Conservation (phyloP, 2,113 vertebrate species). For the Grantiella picta region DNA sequence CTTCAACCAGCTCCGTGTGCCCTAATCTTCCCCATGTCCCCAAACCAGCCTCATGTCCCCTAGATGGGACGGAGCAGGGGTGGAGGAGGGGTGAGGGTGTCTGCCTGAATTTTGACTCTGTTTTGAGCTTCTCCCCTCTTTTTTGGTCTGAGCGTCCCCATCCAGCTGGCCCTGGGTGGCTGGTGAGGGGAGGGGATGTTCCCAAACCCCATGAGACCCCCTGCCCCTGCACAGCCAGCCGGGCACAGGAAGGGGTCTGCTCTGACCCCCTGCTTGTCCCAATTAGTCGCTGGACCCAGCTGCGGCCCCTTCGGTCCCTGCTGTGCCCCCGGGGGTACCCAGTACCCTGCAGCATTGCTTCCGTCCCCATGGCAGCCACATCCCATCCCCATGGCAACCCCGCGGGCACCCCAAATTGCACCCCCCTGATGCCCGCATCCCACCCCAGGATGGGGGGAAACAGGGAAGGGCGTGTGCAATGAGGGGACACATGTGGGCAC, state of each 20-base stretch:
- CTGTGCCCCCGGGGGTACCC: background rate
- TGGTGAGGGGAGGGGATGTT: background rate
- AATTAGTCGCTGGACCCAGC: constrained; percentile 17
- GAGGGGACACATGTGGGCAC: fast-evolving
- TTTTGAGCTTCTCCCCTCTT: background rate
- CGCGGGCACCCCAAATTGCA: background rate
- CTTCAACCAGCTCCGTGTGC: fast-evolving
- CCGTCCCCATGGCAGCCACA: background rate
- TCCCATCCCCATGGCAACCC: constrained; percentile 2
- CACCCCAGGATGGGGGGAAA: fast-evolving
- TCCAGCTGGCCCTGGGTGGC: background rate
- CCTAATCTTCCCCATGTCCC: background rate
- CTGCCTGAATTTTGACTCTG: background rate
- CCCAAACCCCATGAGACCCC: background rate
- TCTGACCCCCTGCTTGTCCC: background rate
- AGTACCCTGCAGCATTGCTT: background rate
- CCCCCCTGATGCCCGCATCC: fast-evolving
- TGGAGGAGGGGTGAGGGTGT: background rate
- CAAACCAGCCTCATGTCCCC: background rate
- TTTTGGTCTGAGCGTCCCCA: background rate
- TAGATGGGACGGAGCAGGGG: background rate
- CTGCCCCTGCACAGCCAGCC: background rate
- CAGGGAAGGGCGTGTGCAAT: background rate
- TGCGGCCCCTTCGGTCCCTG: background rate
- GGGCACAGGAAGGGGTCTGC: background rate